Evolutionary conservation across 2,113 vertebrate species (phyloP).

Genomic region (Fregata magnificens): DNA sequence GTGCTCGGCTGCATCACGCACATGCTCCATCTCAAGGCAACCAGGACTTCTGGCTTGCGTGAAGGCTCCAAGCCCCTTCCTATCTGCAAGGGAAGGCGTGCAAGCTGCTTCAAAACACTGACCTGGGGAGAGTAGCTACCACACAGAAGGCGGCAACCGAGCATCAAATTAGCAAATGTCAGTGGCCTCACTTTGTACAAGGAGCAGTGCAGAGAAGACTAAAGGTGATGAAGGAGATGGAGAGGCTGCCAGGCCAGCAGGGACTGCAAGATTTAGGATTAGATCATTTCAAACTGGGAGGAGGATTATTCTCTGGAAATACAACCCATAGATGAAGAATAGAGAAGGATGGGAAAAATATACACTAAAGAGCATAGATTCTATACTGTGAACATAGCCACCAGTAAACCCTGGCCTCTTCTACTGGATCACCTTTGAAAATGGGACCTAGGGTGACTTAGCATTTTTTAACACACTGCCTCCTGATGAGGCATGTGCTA

Average conservation of each 20-base stretch:
- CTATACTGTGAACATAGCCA: neutral
- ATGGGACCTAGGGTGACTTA: neutral
- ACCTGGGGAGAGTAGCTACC: neutral
- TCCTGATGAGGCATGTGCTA: neutral
- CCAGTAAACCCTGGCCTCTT: neutral
- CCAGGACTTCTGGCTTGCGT: neutral
- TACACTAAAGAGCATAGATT: neutral
- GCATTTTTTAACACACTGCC: neutral
- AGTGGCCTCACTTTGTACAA: neutral
- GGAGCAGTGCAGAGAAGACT: neutral
- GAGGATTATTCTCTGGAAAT: neutral
- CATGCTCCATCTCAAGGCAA: neutral
- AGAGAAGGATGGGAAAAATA: neutral
- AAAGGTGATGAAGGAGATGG: neutral
- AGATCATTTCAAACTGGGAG: neutral
- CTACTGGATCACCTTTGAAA: neutral
- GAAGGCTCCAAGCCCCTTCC: neutral
- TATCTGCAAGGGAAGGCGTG: neutral
- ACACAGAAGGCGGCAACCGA: neutral
- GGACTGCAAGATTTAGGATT: neutral
- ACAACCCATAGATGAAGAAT: neutral
- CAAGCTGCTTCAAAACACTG: neutral
- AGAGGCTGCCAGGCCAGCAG: neutral
- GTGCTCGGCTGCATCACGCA: rapidly evolving
- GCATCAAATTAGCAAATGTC: neutral